A percentile compares a stretch with the other conserved stretches of the same genome.
These are phyloP conservation scores for Onychostoma macrolepis DNA, from an alignment of 2,113 vertebrate species.

Conservation along the genomic window DNA sequence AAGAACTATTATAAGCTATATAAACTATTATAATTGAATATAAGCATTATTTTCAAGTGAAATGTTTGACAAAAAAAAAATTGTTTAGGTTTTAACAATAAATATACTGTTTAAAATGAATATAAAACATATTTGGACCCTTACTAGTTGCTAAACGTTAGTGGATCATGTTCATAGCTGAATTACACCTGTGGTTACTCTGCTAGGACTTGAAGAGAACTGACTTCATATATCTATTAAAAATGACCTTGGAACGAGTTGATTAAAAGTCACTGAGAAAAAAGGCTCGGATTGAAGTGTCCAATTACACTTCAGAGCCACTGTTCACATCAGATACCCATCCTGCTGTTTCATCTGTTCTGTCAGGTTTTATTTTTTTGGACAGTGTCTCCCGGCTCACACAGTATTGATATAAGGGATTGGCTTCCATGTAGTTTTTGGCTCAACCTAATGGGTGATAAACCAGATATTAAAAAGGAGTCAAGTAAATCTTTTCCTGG, in stretches of 20 bases:
- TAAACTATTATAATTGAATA: too few relatives aligned
- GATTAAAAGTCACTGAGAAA: not conserved
- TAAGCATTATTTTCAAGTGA: too few relatives aligned
- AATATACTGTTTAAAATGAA: too few relatives aligned
- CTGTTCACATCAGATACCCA: conserved; percentile 16
- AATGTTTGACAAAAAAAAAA: too few relatives aligned
- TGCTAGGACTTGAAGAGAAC: not conserved
- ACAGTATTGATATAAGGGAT: conserved; percentile 51
- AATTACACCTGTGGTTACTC: not conserved
- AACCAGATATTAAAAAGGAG: conserved; percentile 49
- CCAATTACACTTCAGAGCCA: not conserved
- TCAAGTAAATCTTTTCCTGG: conserved; percentile 30
- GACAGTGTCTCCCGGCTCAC: conserved; percentile 56
- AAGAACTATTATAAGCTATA: too few relatives aligned
- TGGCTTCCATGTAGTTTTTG: conserved; percentile 50
- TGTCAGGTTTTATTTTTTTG: conserved; percentile 51
- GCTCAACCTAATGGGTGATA: conserved; percentile 20
- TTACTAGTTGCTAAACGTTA: not conserved
- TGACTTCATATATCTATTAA: not conserved
- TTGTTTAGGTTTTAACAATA: not conserved
- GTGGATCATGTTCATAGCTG: not conserved
- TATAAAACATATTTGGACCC: not conserved
- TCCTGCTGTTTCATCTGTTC: conserved; percentile 4
- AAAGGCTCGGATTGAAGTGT: not conserved
- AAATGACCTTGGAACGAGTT: not conserved